Evolutionary conservation across 2,888 invertebrate genomes (phyloP), one percentile per base, ranked within the genome.

Genomic region (Athalia cordata): DNA sequence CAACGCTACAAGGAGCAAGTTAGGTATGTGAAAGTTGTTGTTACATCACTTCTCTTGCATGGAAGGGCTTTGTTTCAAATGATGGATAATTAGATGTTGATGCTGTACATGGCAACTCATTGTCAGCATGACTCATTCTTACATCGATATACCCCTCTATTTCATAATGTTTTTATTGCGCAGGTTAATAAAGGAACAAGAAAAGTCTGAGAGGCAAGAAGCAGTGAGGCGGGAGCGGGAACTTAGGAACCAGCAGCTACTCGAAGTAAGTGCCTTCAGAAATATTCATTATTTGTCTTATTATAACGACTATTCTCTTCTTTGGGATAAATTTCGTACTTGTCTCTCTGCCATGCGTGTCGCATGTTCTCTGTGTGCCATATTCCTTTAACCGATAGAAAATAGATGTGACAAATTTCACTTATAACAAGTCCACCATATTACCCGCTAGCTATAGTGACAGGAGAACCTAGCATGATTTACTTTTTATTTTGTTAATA

Each of bases 161-260:
- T 45, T 13, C 7, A 13, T 57, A n/a, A 1, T 29, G 29, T 29
- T 29, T 29, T 29, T 2, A 29, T 79, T 78, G 83, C 84, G 8
- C 84, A 91, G 90, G 80, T 90, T 95, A 83, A 92, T 93, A 80
- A 93, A 94, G 85, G 95, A 95, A 86, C 92, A 95, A 72, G 96
- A 97, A 89, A 94, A 95, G 83, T 93, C 94, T 29, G 97, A 97
- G 87, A 94, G 96, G 82, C 94, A 96, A 80, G 97, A 97, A 88
- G 94, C 96, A 78, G 94, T 95, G 62, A 93, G 96, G 83, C 92
- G 97, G 84, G 96, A 96, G 90, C 93, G 96, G 87, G 95, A 96
- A 90, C 93, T 94, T 70, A 92, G 96, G 83, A 95, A 96, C 87
- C 96, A 97, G 85, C 97, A 97, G 89, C 92, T 97, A 61, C 91